Evolutionary conservation across 1,140 invertebrate genomes (phyloP).

Genomic region (Conus ventricosus): DNA sequence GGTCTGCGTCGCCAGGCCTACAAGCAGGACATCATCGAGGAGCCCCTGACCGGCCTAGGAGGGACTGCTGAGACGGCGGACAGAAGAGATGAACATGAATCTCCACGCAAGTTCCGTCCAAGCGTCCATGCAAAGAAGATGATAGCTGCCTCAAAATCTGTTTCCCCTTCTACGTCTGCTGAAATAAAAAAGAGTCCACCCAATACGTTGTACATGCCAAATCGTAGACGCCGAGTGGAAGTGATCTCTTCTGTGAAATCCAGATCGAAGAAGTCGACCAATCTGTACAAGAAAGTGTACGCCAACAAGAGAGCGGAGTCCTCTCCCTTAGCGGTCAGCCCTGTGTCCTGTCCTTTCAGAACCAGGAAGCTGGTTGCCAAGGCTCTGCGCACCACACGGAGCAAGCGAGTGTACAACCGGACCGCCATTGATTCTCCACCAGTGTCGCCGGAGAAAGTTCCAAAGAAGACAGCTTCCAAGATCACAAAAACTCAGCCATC

Average conservation of each 20-base stretch:
- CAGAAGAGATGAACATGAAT: background rate
- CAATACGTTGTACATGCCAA: background rate
- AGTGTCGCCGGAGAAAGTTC: background rate
- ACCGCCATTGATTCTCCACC: background rate
- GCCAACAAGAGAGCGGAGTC: background rate
- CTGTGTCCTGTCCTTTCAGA: background rate
- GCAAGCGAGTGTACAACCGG: slow-evolving; percentile 13
- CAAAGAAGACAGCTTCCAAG: background rate
- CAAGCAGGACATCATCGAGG: slow-evolving; percentile 28
- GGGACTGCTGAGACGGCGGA: background rate
- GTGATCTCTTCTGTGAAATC: background rate
- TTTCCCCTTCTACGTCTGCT: background rate
- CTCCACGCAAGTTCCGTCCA: background rate
- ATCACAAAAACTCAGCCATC: background rate
- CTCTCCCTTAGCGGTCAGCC: background rate
- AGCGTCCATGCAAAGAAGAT: background rate
- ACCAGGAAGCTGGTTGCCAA: background rate
- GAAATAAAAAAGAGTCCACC: background rate
- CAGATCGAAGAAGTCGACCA: background rate
- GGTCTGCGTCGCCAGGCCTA: slow-evolving; percentile 51
- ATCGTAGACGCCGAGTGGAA: background rate
- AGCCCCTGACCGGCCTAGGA: background rate
- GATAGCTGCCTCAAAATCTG: slow-evolving; percentile 1
- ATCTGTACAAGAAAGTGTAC: slow-evolving; percentile 1
- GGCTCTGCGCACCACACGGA: background rate